These are phyloP conservation scores for Sinodicranocentrus sp. DNA, from an alignment of 2,888 invertebrate species.

Conservation along the genomic window DNA sequence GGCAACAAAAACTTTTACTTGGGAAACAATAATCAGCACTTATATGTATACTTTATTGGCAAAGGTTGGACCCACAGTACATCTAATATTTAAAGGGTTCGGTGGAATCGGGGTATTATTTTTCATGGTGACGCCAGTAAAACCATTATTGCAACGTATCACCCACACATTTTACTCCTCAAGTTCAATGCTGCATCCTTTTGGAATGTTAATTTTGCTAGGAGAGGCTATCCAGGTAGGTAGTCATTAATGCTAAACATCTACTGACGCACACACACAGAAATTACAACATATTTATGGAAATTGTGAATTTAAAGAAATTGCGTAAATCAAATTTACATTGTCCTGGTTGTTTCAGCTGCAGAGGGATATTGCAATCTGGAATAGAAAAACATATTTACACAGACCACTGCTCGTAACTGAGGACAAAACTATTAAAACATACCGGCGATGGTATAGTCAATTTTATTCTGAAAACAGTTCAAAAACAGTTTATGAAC, in stretches of 20 bases:
- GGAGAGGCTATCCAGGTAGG: conserved; percentile 86
- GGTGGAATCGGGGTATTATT: conserved; percentile 83
- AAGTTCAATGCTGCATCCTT: conserved; percentile 81
- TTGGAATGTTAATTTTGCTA: conserved; percentile 84
- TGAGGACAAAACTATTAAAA: conserved; percentile 86
- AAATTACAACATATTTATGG: conserved; percentile 84
- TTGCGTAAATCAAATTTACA: too few species aligned
- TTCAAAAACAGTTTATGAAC: too few species aligned
- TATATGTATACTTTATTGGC: too few species aligned
- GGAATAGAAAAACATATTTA: conserved; percentile 91
- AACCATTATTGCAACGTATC: conserved; percentile 87
- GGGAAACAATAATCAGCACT: too few species aligned
- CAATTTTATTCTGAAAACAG: conserved; percentile 91
- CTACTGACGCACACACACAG: background rate
- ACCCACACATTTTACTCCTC: conserved; percentile 87
- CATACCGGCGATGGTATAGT: conserved; percentile 88
- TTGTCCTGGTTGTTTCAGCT: too few species aligned
- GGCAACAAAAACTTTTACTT: background rate
- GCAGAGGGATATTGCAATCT: conserved; percentile 91
- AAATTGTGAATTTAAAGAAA: too few species aligned
- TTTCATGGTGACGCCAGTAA: conserved; percentile 89
- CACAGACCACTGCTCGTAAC: conserved; percentile 86
- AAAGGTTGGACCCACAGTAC: too few species aligned
- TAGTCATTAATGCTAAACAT: background rate
- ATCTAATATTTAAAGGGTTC: too few species aligned